Conservation (phyloP, 1,140 invertebrate species). For the Neodiprion lecontei region DNA sequence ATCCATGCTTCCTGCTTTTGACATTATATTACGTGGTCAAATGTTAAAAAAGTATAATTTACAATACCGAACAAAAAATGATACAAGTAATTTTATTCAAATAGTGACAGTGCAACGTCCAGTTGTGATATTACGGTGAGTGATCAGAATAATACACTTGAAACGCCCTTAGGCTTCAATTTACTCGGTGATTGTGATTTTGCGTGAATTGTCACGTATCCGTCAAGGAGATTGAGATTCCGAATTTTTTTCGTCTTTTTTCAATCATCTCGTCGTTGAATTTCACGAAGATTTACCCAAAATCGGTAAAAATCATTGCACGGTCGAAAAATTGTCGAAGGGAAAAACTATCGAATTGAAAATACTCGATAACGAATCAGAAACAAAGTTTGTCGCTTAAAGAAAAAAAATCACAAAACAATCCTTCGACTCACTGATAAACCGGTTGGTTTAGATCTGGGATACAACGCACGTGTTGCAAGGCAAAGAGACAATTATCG, state of each 20-base stretch:
- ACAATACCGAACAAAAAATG: not conserved
- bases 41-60: not conserved
- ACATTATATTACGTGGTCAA: not conserved
- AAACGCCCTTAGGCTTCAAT: not conserved
- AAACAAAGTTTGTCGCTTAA: not conserved
- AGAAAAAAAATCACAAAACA: not conserved
- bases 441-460: not conserved
- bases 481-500: not conserved
- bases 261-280: not conserved
- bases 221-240: not conserved
- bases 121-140: not conserved
- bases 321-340: not conserved
- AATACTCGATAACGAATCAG: not conserved
- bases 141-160: not conserved
- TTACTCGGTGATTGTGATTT: not conserved
- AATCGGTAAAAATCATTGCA: not conserved
- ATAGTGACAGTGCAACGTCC: conserved; percentile 1
- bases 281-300: not conserved
- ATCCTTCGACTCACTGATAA: not conserved
- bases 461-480: not conserved
- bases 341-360: not conserved
- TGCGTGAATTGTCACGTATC: not conserved
- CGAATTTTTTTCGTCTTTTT: not conserved
- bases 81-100: not conserved
- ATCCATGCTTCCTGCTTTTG: not conserved